Evolutionary conservation across 2,113 vertebrate genomes (phyloP), one percentile per base, ranked within the genome.

Genomic region (Limnothrissa miodon): DNA sequence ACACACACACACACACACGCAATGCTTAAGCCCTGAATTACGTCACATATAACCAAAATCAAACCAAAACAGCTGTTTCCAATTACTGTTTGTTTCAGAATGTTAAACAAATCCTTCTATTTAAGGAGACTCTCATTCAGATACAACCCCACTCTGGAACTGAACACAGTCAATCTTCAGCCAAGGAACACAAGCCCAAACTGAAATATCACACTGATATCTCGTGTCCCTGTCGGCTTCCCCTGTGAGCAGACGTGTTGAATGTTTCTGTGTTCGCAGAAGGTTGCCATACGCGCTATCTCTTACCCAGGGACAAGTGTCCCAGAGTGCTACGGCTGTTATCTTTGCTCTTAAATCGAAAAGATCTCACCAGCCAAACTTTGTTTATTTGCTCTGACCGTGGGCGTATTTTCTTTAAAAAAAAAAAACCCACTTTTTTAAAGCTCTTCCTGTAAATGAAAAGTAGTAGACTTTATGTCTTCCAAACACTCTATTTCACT

Each of bases 1-100:
- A 46, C 53, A 66, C n/a, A 19, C 83, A 80, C 15, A 79, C 48
- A 85, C 44, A 79, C 36, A 45, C 25, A 39, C 84, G 45, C 23
- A 82, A 48, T 48, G 46, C 17, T 13, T 13, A 78, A 42, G 42
- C 6, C 42, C 42, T n/a, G n/a, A n/a, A 19, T 1, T 51, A 51
- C 5, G 48, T 51, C 11, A 81, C 1, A 56, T 4, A 66, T 2
- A 13, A 23, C 62, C 45, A 39, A 6, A 42, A 42, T 42, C 42
- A 42, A 42, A 2, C 6, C 42, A 42, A 42, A 42, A 2, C 29
- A 39, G 19, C 39, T 45, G 39, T 79, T 39, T 36, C 9, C 39
- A 70, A 78, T 39, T 21, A 80, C 29, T 33, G 66, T 78, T 53
- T 23, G 70, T 25, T 5, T 6, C 21, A 17, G 46, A 48, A 48